phyloP scores from a whole-genome alignment of 2,797 vertebrate genomes.

The Eutrigla gurnardus region DNA sequence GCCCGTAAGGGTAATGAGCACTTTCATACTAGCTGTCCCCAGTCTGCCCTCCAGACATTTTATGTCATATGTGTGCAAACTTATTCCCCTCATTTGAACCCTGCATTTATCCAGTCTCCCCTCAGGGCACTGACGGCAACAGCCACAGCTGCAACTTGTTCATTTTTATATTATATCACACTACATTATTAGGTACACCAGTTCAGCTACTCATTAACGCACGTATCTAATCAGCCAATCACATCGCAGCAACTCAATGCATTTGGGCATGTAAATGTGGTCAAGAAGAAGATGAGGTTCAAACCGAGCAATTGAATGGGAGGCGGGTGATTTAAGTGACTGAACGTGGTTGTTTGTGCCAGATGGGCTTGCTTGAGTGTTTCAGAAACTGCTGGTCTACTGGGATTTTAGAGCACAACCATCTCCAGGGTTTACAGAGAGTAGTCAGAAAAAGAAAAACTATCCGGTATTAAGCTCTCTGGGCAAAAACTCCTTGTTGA shows the following conservation, averaged over 20 bases:
- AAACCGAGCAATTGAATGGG: too few relatives aligned
- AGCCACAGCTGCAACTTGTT: conserved; percentile 21
- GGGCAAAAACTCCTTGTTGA: neutral
- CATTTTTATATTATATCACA: too few relatives aligned
- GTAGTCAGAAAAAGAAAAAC: too few relatives aligned
- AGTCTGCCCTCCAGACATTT: conserved; percentile 63
- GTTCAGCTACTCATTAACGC: too few relatives aligned
- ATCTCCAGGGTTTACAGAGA: too few relatives aligned
- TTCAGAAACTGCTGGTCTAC: neutral
- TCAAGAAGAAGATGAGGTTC: too few relatives aligned
- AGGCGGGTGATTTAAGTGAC: neutral
- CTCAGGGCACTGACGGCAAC: conserved; percentile 31
- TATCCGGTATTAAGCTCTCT: neutral
- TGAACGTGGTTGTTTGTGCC: too few relatives aligned
- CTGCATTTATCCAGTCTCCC: conserved; percentile 33
- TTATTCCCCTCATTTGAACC: conserved; percentile 60
- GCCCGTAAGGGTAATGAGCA: conserved; percentile 52
- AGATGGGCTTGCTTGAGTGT: neutral
- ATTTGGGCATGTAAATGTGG: too few relatives aligned
- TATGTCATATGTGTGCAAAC: conserved; percentile 51
- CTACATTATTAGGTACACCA: too few relatives aligned
- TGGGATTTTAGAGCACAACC: neutral
- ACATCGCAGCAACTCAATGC: too few relatives aligned
- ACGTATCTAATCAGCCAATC: too few relatives aligned
- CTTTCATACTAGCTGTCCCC: conserved; percentile 48